phyloP scores from a whole-genome alignment of 2,797 vertebrate genomes.

The Sternarchorhynchus goeldii region DNA sequence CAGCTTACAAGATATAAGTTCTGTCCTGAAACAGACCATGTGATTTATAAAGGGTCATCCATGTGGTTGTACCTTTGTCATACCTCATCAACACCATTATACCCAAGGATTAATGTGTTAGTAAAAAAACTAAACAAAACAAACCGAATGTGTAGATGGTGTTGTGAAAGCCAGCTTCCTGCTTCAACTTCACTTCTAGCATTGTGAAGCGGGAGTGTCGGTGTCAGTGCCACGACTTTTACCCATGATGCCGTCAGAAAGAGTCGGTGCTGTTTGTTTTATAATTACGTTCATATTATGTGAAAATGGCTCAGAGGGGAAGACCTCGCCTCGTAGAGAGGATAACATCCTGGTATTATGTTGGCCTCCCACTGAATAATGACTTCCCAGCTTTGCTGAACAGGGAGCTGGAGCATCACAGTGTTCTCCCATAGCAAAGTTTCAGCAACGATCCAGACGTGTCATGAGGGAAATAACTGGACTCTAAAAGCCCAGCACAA shows the following conservation, averaged over 20 bases:
- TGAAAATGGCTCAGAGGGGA: conserved; percentile 58
- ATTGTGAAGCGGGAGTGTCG: conserved; percentile 42
- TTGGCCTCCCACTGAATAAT: conserved; percentile 47
- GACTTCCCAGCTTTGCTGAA: conserved; percentile 55
- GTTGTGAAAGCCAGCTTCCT: conserved; percentile 54
- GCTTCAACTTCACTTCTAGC: conserved; percentile 15
- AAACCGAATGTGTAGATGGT: conserved; percentile 41
- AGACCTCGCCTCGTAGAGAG: conserved; percentile 56
- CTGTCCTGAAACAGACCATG: background rate
- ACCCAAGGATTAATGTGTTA: conserved; percentile 45
- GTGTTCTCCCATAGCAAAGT: conserved; percentile 57
- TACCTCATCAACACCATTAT: conserved; percentile 37
- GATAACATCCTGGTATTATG: conserved; percentile 64
- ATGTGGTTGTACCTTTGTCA: background rate
- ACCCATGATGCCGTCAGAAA: conserved; percentile 50
- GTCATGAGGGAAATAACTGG: conserved; percentile 55
- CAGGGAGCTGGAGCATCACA: conserved; percentile 37
- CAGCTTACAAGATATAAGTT: background rate
- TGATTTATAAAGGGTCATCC: conserved; percentile 26
- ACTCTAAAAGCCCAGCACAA: conserved; percentile 52
- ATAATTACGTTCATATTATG: conserved; percentile 56
- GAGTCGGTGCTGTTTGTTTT: conserved; percentile 57
- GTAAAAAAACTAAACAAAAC: conserved; percentile 11
- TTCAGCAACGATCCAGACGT: conserved; percentile 31
- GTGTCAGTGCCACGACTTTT: conserved; percentile 11